Evolutionary conservation across 37 sponge, comb jelly and placozoan species (phyloP).

Genomic region (Hexactinellida sp.): DNA sequence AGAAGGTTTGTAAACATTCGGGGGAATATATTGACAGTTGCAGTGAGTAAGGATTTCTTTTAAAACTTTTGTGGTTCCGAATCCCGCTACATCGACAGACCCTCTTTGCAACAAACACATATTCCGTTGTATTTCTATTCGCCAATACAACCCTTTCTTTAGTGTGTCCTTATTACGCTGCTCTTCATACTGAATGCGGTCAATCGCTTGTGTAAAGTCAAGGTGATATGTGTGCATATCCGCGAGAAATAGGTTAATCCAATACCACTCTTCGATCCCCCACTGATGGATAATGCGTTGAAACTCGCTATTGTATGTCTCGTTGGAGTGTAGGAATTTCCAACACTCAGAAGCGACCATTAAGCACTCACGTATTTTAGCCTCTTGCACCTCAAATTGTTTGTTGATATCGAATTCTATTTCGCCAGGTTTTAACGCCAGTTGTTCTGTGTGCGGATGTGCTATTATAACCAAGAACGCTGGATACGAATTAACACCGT

Average conservation of each 20-base stretch:
- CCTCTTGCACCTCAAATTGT: not conserved
- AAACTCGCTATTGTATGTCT: slow-evolving; percentile 66
- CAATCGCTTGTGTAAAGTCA: not conserved
- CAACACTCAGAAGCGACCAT: slow-evolving; percentile 56
- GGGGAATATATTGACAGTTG: not conserved
- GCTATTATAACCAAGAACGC: slow-evolving; percentile 3
- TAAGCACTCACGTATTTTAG: slow-evolving; percentile 41
- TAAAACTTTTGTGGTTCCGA: not conserved
- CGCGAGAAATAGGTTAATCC: slow-evolving; percentile 51
- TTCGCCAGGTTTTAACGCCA: not conserved
- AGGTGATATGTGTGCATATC: slow-evolving; percentile 36
- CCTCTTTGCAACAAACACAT: not conserved
- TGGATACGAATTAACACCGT: not conserved
- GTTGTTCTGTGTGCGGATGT: not conserved
- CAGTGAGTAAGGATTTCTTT: not conserved
- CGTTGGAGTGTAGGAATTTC: slow-evolving; percentile 63
- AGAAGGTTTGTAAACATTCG: not conserved
- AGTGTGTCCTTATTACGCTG: not conserved
- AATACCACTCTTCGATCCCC: slow-evolving; percentile 62
- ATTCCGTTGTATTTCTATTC: not conserved
- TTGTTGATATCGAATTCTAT: not conserved
- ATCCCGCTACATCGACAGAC: not conserved
- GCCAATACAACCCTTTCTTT: not conserved
- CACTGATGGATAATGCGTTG: slow-evolving; percentile 61
- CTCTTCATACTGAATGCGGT: not conserved